Evolutionary conservation across 2,888 invertebrate genomes (phyloP).

Genomic region (Oxyteleia sp.): DNA sequence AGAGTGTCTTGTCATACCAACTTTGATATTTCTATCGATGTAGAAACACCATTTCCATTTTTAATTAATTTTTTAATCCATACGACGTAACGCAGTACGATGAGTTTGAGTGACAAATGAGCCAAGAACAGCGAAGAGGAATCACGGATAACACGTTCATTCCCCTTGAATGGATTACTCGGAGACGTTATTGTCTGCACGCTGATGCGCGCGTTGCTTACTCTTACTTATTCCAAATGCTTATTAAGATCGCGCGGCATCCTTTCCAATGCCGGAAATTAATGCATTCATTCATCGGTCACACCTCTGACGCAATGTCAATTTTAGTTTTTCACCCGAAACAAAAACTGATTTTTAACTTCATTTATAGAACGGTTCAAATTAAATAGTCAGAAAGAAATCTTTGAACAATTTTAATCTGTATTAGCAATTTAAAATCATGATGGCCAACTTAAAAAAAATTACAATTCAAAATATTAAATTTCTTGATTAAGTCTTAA

Average conservation of each 20-base stretch:
- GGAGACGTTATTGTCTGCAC: slow-evolving; percentile 76
- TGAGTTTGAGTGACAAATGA: slow-evolving; percentile 57
- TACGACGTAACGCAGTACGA: slow-evolving; percentile 18
- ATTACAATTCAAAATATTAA: too few relatives aligned
- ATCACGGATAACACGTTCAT: slow-evolving; percentile 80
- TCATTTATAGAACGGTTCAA: too few relatives aligned
- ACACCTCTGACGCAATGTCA: slow-evolving; percentile 46
- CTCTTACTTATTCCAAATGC: slow-evolving; percentile 67
- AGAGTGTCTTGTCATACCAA: too few relatives aligned
- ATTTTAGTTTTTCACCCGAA: slow-evolving; percentile 22
- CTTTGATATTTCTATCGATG: too few relatives aligned
- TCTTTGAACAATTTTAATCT: too few relatives aligned
- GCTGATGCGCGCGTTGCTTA: slow-evolving; percentile 56
- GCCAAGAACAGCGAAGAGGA: slow-evolving; percentile 73
- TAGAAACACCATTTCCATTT: slow-evolving; percentile 49
- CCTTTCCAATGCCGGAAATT: slow-evolving; percentile 82
- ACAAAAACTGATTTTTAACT: background rate
- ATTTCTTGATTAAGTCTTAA: too few relatives aligned
- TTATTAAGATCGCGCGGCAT: slow-evolving; percentile 82
- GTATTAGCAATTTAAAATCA: too few relatives aligned
- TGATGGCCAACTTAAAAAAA: too few relatives aligned
- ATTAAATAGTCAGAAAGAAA: too few relatives aligned
- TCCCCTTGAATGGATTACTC: slow-evolving; percentile 76
- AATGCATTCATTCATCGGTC: slow-evolving; percentile 79
- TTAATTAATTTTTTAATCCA: slow-evolving; percentile 56